phyloP scores from a whole-genome alignment of 2,113 vertebrate genomes.

The Sisor rabdophorus region DNA sequence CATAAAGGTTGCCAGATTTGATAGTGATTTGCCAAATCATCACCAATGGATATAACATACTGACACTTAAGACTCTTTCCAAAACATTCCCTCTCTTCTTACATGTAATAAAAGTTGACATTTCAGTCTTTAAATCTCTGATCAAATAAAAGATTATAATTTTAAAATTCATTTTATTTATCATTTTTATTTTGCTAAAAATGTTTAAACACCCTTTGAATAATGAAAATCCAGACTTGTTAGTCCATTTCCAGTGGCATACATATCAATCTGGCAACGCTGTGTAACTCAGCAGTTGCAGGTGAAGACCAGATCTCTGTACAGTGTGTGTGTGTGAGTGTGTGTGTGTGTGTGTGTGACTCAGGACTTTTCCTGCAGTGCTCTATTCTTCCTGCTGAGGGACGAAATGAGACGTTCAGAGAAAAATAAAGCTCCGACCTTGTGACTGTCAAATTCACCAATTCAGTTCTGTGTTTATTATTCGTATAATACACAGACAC shows the following conservation, averaged over 20 bases:
- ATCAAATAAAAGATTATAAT: too few species aligned
- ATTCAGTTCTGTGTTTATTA: slow-evolving; percentile 19
- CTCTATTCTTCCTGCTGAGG: slow-evolving; percentile 11
- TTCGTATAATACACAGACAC: slow-evolving; percentile 5
- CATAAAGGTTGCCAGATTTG: slow-evolving; percentile 22
- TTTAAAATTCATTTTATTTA: too few species aligned
- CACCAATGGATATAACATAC: background rate
- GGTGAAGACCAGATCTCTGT: slow-evolving; percentile 17
- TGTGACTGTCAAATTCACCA: slow-evolving; percentile 21
- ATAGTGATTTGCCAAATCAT: slow-evolving; percentile 43
- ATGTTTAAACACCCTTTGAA: background rate
- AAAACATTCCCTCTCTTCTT: too few species aligned
- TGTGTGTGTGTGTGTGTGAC: slow-evolving; percentile 19
- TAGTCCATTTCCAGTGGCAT: accelerated
- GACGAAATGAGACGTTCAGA: slow-evolving; percentile 21
- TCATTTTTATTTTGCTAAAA: too few species aligned
- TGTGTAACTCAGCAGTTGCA: slow-evolving; percentile 26
- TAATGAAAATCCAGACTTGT: background rate
- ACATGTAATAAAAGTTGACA: too few species aligned
- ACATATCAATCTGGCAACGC: slow-evolving; percentile 46
- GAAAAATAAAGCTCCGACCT: slow-evolving; percentile 1
- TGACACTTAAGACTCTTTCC: too few species aligned
- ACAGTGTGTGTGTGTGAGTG: slow-evolving; percentile 10
- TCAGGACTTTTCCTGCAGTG: slow-evolving; percentile 10
- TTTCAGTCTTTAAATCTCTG: too few species aligned